These are phyloP conservation scores for Sapajus apella DNA, from an alignment of 2,113 vertebrate genomes.

Conservation along the genomic window DNA sequence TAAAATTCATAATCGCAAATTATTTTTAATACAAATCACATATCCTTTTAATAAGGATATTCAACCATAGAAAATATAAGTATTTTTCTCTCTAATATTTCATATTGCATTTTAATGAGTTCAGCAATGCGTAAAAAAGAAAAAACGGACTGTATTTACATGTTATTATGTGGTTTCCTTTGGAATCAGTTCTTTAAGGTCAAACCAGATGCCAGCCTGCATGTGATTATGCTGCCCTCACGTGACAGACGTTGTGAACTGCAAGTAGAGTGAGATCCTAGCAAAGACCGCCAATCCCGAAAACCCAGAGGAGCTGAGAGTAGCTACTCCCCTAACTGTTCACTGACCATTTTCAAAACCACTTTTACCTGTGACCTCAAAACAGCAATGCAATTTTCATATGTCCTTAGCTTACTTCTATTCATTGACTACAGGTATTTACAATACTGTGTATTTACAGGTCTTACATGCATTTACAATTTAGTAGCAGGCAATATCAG, in stretches of 20 bases:
- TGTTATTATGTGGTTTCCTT: not conserved
- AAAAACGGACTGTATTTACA: not conserved
- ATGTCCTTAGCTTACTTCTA: not conserved
- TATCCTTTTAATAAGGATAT: not conserved
- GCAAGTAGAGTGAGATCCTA: not conserved
- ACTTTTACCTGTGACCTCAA: not conserved
- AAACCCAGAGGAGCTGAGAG: not conserved
- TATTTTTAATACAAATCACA: conserved; percentile 41
- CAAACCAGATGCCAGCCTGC: not conserved
- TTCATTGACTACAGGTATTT: not conserved
- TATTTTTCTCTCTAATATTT: not conserved
- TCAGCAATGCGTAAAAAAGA: not conserved
- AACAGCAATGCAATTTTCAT: not conserved
- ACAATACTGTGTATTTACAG: not conserved
- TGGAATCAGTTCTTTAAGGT: not conserved
- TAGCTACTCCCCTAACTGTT: not conserved
- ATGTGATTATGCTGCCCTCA: conserved; percentile 64
- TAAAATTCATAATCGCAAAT: not conserved
- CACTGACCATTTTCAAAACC: not conserved
- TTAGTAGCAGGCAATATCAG: not conserved
- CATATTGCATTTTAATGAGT: not conserved
- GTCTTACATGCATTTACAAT: not conserved
- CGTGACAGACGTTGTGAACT: not conserved
- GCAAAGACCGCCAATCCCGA: not conserved
- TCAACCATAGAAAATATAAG: not conserved